Evolutionary conservation across 2,113 vertebrate genomes (phyloP).

Genomic region (Grammomys surdaster): DNA sequence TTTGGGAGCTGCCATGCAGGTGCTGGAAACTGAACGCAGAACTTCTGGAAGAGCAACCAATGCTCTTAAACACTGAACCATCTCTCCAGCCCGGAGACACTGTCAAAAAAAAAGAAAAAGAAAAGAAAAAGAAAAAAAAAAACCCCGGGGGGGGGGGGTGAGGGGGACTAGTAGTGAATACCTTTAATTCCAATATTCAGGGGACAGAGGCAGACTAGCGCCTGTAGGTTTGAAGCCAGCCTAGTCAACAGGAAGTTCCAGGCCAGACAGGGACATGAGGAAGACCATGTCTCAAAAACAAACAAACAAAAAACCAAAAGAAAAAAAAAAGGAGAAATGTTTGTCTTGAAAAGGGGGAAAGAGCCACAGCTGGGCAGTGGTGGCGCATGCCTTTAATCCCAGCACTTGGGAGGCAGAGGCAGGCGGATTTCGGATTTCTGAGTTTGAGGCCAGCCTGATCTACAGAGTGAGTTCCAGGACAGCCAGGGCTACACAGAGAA

Average conservation of each 20-base stretch:
- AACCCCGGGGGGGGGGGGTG: accelerated
- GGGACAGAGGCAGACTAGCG: not conserved
- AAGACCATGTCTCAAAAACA: not conserved
- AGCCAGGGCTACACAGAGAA: no score
- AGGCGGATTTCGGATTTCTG: no score
- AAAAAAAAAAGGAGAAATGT: not conserved
- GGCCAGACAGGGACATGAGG: not conserved
- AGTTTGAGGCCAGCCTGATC: no score
- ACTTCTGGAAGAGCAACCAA: not conserved
- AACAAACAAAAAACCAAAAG: not conserved
- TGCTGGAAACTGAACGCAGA: not conserved
- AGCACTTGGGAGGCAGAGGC: no score
- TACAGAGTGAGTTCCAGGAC: no score
- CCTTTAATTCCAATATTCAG: not conserved
- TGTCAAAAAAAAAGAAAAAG: not conserved
- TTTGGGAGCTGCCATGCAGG: not conserved
- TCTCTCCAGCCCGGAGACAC: not conserved
- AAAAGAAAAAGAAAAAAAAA: not conserved
- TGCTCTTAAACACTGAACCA: not conserved
- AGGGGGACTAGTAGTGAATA: not conserved
- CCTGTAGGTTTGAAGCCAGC: not conserved
- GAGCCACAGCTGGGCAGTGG: no score
- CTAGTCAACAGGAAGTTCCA: not conserved
- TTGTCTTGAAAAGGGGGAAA: not conserved
- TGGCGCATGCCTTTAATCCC: no score